Percentiles rank a stretch among this genome's conserved stretches.
phyloP scores from a whole-genome alignment of 2,797 vertebrate species.

The Manis crassicaudata region DNA sequence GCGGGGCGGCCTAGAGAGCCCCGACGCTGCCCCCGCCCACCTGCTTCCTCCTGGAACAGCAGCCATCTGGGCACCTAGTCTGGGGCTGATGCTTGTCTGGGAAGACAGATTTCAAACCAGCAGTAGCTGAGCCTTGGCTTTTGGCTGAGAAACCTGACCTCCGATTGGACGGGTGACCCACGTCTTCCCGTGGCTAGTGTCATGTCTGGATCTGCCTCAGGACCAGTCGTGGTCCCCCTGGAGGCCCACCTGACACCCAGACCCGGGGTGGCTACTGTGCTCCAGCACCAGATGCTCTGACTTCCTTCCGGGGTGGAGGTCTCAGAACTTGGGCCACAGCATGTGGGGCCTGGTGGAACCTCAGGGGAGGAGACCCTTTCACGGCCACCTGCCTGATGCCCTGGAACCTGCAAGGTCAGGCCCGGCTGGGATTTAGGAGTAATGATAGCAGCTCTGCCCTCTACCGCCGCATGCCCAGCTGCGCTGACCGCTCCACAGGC shows the following conservation, averaged over 20 bases:
- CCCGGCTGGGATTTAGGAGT: background rate
- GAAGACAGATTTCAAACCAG: background rate
- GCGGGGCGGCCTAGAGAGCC: rapidly evolving
- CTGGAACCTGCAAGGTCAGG: background rate
- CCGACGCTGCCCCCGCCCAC: no score
- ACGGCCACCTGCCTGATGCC: rapidly evolving
- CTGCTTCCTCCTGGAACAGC: background rate
- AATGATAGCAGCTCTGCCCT: rapidly evolving
- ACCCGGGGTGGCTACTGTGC: no score
- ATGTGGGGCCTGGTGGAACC: background rate
- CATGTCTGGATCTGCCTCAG: background rate
- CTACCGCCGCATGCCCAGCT: rapidly evolving
- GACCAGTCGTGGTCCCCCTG: background rate
- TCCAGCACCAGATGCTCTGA: background rate
- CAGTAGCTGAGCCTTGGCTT: background rate
- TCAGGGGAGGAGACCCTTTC: background rate
- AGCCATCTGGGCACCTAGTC: background rate
- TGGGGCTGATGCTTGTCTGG: background rate
- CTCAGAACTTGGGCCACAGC: background rate
- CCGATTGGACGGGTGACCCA: background rate
- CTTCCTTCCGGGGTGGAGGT: background rate
- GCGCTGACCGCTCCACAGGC: rapidly evolving
- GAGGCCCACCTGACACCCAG: background rate
- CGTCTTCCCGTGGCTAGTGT: background rate
- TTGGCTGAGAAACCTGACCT: background rate